These are phyloP conservation scores for Nixonia krombeini DNA, from an alignment of 1,140 invertebrate genomes.

Conservation along the genomic window DNA sequence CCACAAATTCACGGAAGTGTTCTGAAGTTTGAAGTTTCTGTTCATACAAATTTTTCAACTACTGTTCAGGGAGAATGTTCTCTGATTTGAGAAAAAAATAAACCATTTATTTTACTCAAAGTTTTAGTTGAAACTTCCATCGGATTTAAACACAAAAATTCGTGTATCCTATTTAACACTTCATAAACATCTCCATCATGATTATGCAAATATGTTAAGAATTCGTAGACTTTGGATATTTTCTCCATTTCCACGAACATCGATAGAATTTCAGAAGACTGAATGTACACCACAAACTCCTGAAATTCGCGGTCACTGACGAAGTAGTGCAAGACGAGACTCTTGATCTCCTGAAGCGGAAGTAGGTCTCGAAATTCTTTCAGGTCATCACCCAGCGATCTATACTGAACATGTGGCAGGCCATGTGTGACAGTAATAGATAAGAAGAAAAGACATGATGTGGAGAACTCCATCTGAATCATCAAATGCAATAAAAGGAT, in stretches of 20 bases:
- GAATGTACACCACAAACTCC: slow-evolving; percentile 26
- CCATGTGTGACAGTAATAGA: too few species aligned
- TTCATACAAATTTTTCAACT: slow-evolving; percentile 40
- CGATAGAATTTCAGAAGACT: slow-evolving; percentile 30
- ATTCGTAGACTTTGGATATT: slow-evolving; percentile 24
- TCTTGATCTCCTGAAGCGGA: slow-evolving; percentile 16
- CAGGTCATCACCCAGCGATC: slow-evolving; percentile 20
- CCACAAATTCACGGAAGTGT: slow-evolving; percentile 16
- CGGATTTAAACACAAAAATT: too few species aligned
- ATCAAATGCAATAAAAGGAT: too few species aligned
- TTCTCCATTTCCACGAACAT: slow-evolving; percentile 30
- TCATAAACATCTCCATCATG: slow-evolving; percentile 27
- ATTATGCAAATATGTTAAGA: slow-evolving; percentile 26
- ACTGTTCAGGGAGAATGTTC: slow-evolving; percentile 31
- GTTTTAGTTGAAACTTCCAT: too few species aligned
- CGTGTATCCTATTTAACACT: slow-evolving; percentile 37
- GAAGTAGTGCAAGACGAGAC: slow-evolving; percentile 42
- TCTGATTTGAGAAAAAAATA: slow-evolving; percentile 25
- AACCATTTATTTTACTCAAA: slow-evolving; percentile 22
- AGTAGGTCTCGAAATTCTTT: slow-evolving; percentile 28
- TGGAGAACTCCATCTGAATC: too few species aligned
- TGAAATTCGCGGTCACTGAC: slow-evolving; percentile 42
- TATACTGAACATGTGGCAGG: too few species aligned
- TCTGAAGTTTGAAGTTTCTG: slow-evolving; percentile 41
- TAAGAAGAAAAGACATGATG: too few species aligned